Percentiles rank a stretch among this genome's conserved stretches.
phyloP scores from a whole-genome alignment of 30 jellyfish, hydroid and myxozoan genomes.

The Pelagia noctiluca region DNA sequence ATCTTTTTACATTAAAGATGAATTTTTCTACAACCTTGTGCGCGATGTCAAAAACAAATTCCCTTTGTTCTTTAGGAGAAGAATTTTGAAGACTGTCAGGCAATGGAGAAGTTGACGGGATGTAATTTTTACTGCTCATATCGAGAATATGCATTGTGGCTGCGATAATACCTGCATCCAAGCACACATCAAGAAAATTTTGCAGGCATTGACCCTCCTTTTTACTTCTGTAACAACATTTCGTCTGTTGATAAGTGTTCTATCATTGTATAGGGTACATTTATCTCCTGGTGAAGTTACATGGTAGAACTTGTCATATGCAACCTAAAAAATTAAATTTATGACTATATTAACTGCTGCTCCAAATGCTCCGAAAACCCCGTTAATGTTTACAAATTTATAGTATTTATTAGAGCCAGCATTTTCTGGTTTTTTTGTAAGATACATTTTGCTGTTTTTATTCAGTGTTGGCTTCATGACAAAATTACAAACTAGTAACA shows the following conservation, averaged over 20 bases:
- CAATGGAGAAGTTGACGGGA: slow-evolving; percentile 9
- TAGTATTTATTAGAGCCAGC: not conserved
- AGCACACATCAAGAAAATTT: slow-evolving; percentile 25
- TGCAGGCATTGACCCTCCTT: slow-evolving; percentile 47
- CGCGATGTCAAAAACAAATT: slow-evolving; percentile 5
- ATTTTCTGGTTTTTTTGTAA: no score
- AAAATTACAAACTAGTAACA: not conserved
- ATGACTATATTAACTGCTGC: not conserved
- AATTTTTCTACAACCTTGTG: slow-evolving; percentile 17
- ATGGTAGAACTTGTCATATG: slow-evolving; percentile 45
- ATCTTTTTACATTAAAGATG: slow-evolving; percentile 1
- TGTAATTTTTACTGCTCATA: slow-evolving; percentile 3
- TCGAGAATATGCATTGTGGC: slow-evolving; percentile 38
- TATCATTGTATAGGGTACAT: slow-evolving; percentile 45
- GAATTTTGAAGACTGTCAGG: slow-evolving; percentile 18
- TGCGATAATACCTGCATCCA: slow-evolving; percentile 58
- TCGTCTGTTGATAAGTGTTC: slow-evolving; percentile 40
- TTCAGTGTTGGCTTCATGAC: not conserved
- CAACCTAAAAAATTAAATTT: slow-evolving; percentile 1
- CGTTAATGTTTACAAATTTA: not conserved
- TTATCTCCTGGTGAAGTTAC: slow-evolving; percentile 28
- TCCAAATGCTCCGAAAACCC: not conserved
- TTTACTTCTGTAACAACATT: slow-evolving; percentile 51
- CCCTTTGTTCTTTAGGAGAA: slow-evolving; percentile 8
- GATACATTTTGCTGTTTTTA: not conserved